These are phyloP conservation scores for Marronus borbonicus DNA, from an alignment of 2,888 invertebrate species.

Conservation along the genomic window DNA sequence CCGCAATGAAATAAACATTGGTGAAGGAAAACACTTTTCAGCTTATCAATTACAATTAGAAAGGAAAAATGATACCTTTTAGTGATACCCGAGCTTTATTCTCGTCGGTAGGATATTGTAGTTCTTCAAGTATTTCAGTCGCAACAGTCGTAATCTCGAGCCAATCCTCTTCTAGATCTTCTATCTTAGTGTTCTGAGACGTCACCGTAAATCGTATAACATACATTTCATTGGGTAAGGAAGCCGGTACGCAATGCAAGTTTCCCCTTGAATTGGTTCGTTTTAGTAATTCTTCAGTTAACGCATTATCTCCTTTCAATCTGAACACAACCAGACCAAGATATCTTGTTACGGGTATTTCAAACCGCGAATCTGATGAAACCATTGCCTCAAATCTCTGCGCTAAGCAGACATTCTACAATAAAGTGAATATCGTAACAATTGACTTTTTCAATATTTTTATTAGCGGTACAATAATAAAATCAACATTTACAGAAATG, in stretches of 20 bases:
- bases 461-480: too few species aligned
- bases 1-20: not conserved
- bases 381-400: slow-evolving; percentile 92
- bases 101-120: slow-evolving; percentile 70
- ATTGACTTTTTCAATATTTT: too few species aligned
- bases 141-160: slow-evolving; percentile 84
- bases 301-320: slow-evolving; percentile 86
- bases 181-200: slow-evolving; percentile 86
- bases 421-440: slow-evolving; percentile 47
- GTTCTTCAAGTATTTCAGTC: slow-evolving; percentile 79
- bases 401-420: slow-evolving; percentile 89
- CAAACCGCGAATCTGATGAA: slow-evolving; percentile 87
- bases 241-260: slow-evolving; percentile 95
- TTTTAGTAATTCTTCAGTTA: slow-evolving; percentile 91
- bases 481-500: too few species aligned
- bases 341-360: slow-evolving; percentile 89
- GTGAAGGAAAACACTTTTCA: too few species aligned
- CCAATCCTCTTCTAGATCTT: slow-evolving; percentile 90
- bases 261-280: slow-evolving; percentile 89
- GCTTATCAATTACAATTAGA: too few species aligned
- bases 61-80: slow-evolving; percentile 75
- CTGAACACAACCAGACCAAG: slow-evolving; percentile 94
- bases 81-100: slow-evolving; percentile 79
- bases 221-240: slow-evolving; percentile 86
- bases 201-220: slow-evolving; percentile 96